Percentiles rank a stretch among this genome's conserved stretches.
phyloP scores from a whole-genome alignment of 2,113 vertebrate species.

The Carlito syrichta region DNA sequence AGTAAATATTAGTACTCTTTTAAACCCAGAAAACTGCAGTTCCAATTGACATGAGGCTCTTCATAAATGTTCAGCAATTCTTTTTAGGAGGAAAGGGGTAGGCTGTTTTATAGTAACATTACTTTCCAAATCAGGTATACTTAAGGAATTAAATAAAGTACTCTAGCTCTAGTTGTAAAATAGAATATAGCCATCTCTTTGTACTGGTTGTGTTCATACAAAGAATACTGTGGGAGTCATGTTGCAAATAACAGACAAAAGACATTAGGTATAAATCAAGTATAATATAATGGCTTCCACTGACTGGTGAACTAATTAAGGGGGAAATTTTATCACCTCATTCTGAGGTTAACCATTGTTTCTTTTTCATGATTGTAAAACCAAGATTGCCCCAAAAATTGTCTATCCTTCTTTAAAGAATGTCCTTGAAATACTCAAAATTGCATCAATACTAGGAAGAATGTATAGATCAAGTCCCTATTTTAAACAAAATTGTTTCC shows the following conservation, averaged over 20 bases:
- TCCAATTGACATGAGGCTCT: not conserved
- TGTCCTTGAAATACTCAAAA: not conserved
- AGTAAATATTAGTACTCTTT: not conserved
- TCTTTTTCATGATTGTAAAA: not conserved
- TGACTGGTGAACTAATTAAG: not conserved
- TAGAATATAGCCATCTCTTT: not conserved
- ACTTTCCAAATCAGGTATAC: not conserved
- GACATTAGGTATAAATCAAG: not conserved
- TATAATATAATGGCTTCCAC: not conserved
- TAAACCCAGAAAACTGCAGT: not conserved
- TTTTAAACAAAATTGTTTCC: not conserved
- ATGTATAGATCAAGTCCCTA: not conserved
- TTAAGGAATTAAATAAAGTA: not conserved
- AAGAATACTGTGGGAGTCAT: not conserved
- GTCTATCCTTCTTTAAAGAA: not conserved
- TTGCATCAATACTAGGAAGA: not conserved
- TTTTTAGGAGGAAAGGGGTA: not conserved
- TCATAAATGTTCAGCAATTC: not conserved
- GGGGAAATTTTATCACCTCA: not conserved
- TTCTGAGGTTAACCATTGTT: not conserved
- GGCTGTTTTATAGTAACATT: not conserved
- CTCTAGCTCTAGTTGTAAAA: not conserved
- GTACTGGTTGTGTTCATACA: not conserved
- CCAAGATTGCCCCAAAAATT: not conserved
- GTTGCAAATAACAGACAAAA: not conserved